Percentiles rank a stretch among this genome's conserved stretches.
These are phyloP conservation scores for Mactra quadrangularis DNA, from an alignment of 1,140 invertebrate species.

Conservation along the genomic window DNA sequence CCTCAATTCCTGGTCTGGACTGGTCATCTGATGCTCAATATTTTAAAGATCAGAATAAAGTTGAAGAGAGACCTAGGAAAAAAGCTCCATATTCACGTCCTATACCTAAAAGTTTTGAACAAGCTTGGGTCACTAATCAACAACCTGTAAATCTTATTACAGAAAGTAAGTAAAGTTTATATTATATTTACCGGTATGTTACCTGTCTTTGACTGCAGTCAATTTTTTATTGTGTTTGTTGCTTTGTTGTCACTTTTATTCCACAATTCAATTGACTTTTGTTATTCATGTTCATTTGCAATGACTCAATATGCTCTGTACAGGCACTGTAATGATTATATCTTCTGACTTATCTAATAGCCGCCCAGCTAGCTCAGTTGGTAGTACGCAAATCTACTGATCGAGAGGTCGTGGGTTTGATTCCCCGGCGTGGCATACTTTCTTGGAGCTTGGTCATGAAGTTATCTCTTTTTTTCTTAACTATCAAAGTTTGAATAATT, in stretches of 20 bases:
- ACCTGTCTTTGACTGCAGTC: background rate
- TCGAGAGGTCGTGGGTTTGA: too few relatives aligned
- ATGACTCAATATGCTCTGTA: too few relatives aligned
- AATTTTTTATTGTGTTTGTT: background rate
- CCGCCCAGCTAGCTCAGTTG: too few relatives aligned
- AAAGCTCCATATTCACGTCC: slow-evolving; percentile 95
- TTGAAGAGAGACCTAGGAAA: slow-evolving; percentile 83
- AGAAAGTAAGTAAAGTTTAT: slow-evolving; percentile 21
- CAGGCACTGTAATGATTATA: too few relatives aligned
- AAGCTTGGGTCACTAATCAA: slow-evolving; percentile 94
- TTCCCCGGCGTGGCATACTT: too few relatives aligned
- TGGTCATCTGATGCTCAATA: slow-evolving; percentile 84
- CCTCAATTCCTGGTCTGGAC: slow-evolving; percentile 93
- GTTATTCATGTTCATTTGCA: background rate
- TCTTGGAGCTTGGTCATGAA: too few relatives aligned
- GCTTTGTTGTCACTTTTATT: background rate
- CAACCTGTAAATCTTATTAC: slow-evolving; percentile 58
- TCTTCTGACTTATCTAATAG: too few relatives aligned
- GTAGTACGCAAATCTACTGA: too few relatives aligned
- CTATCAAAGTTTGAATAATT: too few relatives aligned
- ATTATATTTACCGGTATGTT: background rate
- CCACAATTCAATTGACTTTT: background rate
- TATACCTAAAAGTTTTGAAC: slow-evolving; percentile 97
- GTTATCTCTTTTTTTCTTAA: too few relatives aligned
- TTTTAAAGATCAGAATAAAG: slow-evolving; percentile 87